phyloP scores from a whole-genome alignment of 2,888 invertebrate genomes.

The Synergus gifuensis region DNA sequence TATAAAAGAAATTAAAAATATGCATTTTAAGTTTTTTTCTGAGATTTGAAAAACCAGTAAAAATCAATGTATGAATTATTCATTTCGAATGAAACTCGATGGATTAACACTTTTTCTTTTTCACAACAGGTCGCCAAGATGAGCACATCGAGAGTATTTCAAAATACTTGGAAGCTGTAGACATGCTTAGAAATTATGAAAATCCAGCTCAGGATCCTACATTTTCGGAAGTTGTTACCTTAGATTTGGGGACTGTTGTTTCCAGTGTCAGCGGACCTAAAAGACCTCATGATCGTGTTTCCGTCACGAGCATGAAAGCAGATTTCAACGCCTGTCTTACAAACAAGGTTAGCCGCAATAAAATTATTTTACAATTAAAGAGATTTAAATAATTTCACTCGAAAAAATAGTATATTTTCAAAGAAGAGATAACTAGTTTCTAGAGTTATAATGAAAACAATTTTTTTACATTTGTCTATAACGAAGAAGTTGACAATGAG shows the following conservation, averaged over 20 bases:
- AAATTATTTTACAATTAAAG: constrained; percentile 5
- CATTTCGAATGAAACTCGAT: background rate
- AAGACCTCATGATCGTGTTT: constrained; percentile 96
- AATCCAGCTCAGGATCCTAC: constrained; percentile 88
- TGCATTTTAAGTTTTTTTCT: too few species aligned
- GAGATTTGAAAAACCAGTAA: background rate
- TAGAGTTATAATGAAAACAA: constrained; percentile 5
- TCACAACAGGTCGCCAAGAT: constrained; percentile 85
- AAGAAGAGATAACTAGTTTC: constrained; percentile 3
- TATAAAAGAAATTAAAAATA: too few species aligned
- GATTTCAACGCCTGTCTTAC: constrained; percentile 92
- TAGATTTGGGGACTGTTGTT: constrained; percentile 93
- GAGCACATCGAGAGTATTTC: constrained; percentile 89
- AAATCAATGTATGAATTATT: background rate
- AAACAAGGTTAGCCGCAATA: constrained; percentile 85
- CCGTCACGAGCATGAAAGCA: constrained; percentile 92
- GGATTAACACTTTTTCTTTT: background rate
- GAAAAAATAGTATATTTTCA: background rate
- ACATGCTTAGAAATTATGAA: constrained; percentile 91
- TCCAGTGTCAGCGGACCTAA: constrained; percentile 98
- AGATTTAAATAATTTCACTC: constrained; percentile 4
- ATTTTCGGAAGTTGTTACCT: constrained; percentile 90
- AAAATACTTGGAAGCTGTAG: constrained; percentile 88
- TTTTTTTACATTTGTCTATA: constrained; percentile 1
- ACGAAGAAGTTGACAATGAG: background rate